phyloP scores from a whole-genome alignment of 2,113 vertebrate species.

The Pavo muticus region DNA sequence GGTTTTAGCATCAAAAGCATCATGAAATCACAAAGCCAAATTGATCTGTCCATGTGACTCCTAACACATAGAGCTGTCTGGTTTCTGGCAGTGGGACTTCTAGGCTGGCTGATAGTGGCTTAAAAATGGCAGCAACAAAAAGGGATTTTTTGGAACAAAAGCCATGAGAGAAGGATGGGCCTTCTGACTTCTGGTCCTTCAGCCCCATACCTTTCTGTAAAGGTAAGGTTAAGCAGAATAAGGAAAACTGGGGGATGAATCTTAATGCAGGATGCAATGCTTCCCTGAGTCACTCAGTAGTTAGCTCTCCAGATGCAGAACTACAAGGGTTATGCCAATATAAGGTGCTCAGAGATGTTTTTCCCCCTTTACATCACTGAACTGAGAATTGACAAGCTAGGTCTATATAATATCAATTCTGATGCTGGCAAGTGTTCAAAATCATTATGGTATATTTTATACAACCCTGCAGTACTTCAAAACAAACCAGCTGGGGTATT shows the following conservation, averaged over 20 bases:
- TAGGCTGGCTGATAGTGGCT: background rate
- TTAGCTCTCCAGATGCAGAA: background rate
- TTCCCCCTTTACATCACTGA: background rate
- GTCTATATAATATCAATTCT: background rate
- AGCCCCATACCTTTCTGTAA: background rate
- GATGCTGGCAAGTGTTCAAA: background rate
- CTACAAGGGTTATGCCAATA: background rate
- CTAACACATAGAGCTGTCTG: background rate
- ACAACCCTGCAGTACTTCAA: background rate
- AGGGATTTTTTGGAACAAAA: background rate
- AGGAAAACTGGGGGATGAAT: background rate
- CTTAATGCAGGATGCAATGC: background rate
- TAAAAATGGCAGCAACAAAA: background rate
- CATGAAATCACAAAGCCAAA: background rate
- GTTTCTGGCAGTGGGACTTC: background rate
- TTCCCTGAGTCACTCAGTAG: background rate
- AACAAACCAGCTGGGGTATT: background rate
- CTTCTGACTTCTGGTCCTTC: background rate
- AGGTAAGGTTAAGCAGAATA: background rate
- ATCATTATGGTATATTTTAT: background rate
- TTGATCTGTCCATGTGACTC: background rate
- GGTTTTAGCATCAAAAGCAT: slow-evolving; percentile 9
- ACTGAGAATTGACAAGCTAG: background rate
- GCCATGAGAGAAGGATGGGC: background rate
- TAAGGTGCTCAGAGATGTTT: background rate